A percentile compares a stretch with the other conserved stretches of the same genome.
These are phyloP conservation scores for Brachionus rotundiformis DNA, from an alignment of 1,140 invertebrate genomes.

Conservation along the genomic window DNA sequence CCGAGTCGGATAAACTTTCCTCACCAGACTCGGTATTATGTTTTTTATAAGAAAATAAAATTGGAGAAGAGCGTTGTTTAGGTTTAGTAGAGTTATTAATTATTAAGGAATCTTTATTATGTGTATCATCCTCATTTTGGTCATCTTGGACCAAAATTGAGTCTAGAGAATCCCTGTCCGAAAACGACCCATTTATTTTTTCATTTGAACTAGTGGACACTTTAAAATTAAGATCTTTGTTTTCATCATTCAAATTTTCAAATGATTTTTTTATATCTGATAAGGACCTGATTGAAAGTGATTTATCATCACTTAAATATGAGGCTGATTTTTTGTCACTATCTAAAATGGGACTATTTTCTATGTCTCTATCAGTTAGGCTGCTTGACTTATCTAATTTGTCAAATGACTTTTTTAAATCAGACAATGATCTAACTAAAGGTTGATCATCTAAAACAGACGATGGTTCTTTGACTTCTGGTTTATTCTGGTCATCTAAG, in stretches of 20 bases:
- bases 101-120: too few relatives aligned
- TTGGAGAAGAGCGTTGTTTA: neutral
- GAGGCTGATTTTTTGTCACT: neutral
- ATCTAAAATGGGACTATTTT: too few relatives aligned
- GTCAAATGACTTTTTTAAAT: neutral
- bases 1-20: neutral
- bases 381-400: neutral
- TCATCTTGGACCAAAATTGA: neutral
- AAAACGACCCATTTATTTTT: neutral
- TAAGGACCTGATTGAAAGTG: too few relatives aligned
- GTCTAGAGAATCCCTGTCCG: neutral
- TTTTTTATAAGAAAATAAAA: constrained; percentile 7
- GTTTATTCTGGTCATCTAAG: too few relatives aligned
- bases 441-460: neutral
- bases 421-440: neutral
- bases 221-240: too few relatives aligned
- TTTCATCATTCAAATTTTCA: neutral
- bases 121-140: neutral
- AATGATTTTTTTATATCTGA: neutral
- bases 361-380: too few relatives aligned
- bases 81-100: too few relatives aligned
- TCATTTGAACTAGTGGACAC: too few relatives aligned
- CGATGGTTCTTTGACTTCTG: neutral
- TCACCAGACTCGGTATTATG: neutral
- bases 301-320: neutral